A percentile compares a stretch with the other conserved stretches of the same genome.
Evolutionary conservation across 2,797 vertebrate species (phyloP).

Genomic region (Brachymystax lenok): DNA sequence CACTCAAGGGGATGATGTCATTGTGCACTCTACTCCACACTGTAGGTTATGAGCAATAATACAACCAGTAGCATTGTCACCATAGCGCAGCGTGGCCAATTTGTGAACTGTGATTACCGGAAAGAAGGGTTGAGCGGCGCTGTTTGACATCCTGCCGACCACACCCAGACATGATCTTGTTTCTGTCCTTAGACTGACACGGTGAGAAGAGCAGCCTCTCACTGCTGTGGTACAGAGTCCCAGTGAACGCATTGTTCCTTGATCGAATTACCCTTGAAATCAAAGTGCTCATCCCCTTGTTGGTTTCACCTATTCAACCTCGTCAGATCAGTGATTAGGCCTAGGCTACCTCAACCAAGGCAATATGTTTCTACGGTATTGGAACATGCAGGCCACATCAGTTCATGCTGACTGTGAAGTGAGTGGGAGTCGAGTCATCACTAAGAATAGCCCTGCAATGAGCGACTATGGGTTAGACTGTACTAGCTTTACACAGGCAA

Average conservation of each 20-base stretch:
- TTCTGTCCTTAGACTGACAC: slow-evolving; percentile 42
- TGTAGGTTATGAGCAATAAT: not conserved
- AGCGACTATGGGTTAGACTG: not conserved
- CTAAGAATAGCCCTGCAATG: slow-evolving; percentile 45
- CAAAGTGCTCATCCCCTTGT: not conserved
- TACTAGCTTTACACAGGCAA: not conserved
- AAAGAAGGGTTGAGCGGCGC: slow-evolving; percentile 53
- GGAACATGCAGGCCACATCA: not conserved
- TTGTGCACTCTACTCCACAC: too few species aligned
- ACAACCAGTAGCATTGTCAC: not conserved
- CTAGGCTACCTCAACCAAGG: not conserved
- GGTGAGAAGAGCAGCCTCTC: slow-evolving; percentile 3
- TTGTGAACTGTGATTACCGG: slow-evolving; percentile 60
- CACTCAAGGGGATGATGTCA: not conserved
- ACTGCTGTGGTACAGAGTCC: not conserved
- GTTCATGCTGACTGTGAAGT: slow-evolving; percentile 10
- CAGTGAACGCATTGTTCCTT: not conserved
- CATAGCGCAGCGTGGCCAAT: not conserved
- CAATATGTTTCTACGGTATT: not conserved
- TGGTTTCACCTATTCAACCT: not conserved
- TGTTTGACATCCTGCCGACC: slow-evolving; percentile 59
- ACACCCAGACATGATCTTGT: slow-evolving; percentile 56
- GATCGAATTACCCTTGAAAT: too few species aligned
- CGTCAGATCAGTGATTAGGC: not conserved
- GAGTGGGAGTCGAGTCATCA: slow-evolving; percentile 28